Percentiles rank a stretch among this genome's conserved stretches.
Evolutionary conservation across 2,888 invertebrate genomes (phyloP).

Genomic region (Lasioglossum vierecki): DNA sequence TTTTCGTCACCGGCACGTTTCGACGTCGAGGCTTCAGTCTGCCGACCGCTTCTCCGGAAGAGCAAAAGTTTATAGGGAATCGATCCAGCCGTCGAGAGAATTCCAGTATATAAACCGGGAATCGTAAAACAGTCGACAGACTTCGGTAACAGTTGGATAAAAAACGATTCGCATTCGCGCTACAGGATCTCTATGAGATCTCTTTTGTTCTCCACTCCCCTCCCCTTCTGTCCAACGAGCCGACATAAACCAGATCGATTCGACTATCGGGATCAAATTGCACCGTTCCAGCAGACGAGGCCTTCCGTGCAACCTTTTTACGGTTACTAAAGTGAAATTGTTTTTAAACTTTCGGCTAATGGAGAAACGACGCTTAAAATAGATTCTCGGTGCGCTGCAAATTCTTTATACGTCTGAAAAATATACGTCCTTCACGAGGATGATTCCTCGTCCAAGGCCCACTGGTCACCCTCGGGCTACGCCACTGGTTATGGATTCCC

Average conservation of each 20-base stretch:
- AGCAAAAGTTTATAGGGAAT: conserved; percentile 48
- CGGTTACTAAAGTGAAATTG: background rate
- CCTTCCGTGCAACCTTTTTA: background rate
- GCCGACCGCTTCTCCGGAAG: background rate
- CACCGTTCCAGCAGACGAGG: background rate
- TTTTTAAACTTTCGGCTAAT: background rate
- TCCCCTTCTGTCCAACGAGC: background rate
- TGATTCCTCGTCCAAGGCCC: too few relatives aligned
- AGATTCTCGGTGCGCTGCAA: background rate
- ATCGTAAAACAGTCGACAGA: conserved; percentile 44
- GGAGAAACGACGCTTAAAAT: background rate
- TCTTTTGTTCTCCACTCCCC: background rate
- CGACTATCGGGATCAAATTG: conserved; percentile 14
- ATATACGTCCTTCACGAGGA: too few relatives aligned
- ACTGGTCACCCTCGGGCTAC: too few relatives aligned
- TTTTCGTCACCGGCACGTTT: conserved; percentile 7
- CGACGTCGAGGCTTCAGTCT: conserved; percentile 8
- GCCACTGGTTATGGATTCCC: too few relatives aligned
- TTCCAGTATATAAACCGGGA: conserved; percentile 43
- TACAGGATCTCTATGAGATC: conserved; percentile 20
- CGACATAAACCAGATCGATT: conserved; percentile 16
- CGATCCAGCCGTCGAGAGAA: conserved; percentile 24
- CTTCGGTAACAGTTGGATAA: conserved; percentile 29
- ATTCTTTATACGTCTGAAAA: too few relatives aligned
- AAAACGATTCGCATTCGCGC: conserved; percentile 38